phyloP scores from a whole-genome alignment of 2,113 vertebrate genomes.

The Takifugu flavidus region DNA sequence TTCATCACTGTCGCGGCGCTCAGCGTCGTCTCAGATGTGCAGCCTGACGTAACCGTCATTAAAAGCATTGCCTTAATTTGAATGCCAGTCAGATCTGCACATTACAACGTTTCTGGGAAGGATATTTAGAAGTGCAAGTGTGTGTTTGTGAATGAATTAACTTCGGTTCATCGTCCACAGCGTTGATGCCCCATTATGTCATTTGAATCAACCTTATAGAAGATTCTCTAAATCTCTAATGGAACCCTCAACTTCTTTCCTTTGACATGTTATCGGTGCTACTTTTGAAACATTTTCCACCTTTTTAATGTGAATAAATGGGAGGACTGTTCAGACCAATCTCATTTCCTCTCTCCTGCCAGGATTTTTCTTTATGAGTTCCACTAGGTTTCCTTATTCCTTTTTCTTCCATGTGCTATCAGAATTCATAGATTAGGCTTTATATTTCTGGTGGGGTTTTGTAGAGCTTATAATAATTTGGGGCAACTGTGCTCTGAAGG shows the following conservation, averaged over 20 bases:
- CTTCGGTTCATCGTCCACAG: not conserved
- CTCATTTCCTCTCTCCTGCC: not conserved
- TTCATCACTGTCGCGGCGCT: constrained; percentile 43
- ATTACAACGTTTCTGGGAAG: not conserved
- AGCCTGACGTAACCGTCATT: constrained; percentile 2
- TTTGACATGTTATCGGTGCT: not conserved
- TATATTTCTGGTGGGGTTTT: not conserved
- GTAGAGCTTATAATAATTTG: not conserved
- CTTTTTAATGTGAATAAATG: not conserved
- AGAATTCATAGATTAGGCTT: not conserved
- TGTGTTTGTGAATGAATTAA: constrained; percentile 3
- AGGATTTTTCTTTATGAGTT: not conserved
- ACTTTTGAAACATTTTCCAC: not conserved
- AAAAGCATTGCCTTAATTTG: constrained; percentile 39
- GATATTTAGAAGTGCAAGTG: not conserved
- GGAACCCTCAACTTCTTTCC: too few species aligned
- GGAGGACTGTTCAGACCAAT: constrained; percentile 1
- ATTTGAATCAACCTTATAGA: not conserved
- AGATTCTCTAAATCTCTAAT: too few species aligned
- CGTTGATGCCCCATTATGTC: not conserved
- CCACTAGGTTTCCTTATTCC: not conserved
- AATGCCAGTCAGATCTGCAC: constrained; percentile 42
- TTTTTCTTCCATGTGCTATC: not conserved
- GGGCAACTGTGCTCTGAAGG: not conserved
- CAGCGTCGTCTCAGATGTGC: constrained; percentile 27